Conservation (phyloP, 2,888 invertebrate genomes). For the Spialia ferax region DNA sequence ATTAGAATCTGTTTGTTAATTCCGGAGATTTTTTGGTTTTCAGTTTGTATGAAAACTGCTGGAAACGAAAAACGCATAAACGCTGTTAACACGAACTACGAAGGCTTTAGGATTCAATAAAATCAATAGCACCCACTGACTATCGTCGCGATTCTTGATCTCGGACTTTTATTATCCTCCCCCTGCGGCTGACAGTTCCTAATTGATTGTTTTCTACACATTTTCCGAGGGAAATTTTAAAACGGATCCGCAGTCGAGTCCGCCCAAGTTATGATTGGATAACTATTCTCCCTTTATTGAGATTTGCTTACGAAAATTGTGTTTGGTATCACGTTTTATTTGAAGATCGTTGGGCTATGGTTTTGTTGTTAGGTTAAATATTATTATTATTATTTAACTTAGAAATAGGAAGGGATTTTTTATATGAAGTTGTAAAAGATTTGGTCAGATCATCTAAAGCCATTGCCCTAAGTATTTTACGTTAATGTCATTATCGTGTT, state of each 20-base stretch:
- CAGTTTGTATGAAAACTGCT: background rate
- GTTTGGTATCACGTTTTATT: background rate
- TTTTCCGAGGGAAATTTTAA: constrained; percentile 62
- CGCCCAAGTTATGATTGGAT: constrained; percentile 66
- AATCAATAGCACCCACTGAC: constrained; percentile 28
- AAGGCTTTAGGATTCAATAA: constrained; percentile 46
- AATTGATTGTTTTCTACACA: constrained; percentile 78
- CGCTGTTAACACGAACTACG: background rate
- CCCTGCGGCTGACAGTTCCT: constrained; percentile 78
- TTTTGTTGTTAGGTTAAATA: no score
- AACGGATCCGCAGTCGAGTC: constrained; percentile 49
- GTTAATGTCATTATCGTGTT: no score
- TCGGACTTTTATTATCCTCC: constrained; percentile 50
- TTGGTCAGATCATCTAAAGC: no score
- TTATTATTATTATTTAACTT: no score
- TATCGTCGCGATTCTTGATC: constrained; percentile 27
- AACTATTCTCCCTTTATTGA: constrained; percentile 55
- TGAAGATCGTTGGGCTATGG: background rate
- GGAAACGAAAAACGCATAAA: background rate
- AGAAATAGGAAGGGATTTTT: no score
- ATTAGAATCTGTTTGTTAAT: no score
- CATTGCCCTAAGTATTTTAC: no score
- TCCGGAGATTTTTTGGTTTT: no score
- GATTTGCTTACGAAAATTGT: constrained; percentile 25
- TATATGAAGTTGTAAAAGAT: no score